Conservation (phyloP, 2,888 invertebrate species). For the Hemistola chrysoprasaria region DNA sequence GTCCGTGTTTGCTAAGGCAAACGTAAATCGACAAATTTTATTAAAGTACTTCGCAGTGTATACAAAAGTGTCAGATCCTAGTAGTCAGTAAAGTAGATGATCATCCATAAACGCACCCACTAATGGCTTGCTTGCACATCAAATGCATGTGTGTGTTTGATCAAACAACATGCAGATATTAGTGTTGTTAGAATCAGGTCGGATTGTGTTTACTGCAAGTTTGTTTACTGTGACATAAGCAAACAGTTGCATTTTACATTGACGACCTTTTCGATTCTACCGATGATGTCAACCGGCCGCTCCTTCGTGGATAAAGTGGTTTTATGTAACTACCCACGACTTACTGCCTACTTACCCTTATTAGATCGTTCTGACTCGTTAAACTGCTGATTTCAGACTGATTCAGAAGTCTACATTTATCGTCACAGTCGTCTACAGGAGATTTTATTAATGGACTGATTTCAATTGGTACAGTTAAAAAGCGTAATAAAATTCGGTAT, state of each 20-base stretch:
- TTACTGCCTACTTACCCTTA: slow-evolving; percentile 42
- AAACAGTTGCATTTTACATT: slow-evolving; percentile 26
- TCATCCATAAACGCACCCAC: no score
- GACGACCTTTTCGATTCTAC: slow-evolving; percentile 40
- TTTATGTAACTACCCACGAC: slow-evolving; percentile 39
- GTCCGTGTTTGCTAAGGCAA: no score
- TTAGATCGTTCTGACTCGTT: slow-evolving; percentile 33
- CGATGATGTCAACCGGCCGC: slow-evolving; percentile 52
- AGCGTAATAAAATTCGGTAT: no score
- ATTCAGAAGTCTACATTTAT: not conserved
- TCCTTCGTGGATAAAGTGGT: slow-evolving; percentile 31
- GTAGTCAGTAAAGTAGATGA: no score
- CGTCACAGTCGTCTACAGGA: not conserved
- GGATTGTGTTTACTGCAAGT: not conserved
- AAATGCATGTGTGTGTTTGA: no score
- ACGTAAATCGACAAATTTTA: no score
- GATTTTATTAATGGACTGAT: not conserved
- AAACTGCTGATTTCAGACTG: slow-evolving; percentile 2
- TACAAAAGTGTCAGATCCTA: no score
- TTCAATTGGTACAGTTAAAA: no score
- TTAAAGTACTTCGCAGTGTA: no score
- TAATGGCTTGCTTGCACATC: no score
- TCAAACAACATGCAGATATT: no score
- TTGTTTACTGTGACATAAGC: slow-evolving; percentile 3
- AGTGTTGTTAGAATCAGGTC: not conserved